These are phyloP conservation scores for Megalonaias nervosa DNA, from an alignment of 1,140 invertebrate genomes.

Conservation along the genomic window DNA sequence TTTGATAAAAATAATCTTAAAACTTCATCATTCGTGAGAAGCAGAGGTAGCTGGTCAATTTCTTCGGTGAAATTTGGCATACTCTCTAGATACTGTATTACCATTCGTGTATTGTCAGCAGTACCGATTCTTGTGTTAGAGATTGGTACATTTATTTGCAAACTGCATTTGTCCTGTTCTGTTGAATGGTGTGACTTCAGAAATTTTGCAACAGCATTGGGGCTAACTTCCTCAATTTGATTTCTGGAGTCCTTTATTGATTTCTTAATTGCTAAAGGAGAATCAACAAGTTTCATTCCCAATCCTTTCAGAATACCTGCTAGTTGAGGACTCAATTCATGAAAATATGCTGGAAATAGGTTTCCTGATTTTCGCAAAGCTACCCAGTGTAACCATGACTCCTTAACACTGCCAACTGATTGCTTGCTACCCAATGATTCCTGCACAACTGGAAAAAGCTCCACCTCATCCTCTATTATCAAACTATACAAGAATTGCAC, in stretches of 20 bases:
- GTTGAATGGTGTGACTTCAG: constrained; percentile 14
- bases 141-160: constrained; percentile 11
- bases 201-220: constrained; percentile 20
- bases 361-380: not conserved
- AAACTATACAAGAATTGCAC: constrained; percentile 1
- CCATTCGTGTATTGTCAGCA: not conserved
- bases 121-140: constrained; percentile 4
- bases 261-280: constrained; percentile 10
- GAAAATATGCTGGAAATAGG: not conserved
- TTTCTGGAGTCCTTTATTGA: constrained; percentile 12
- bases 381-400: not conserved
- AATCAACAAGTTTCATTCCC: constrained; percentile 34
- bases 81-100: not conserved
- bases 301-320: constrained; percentile 17
- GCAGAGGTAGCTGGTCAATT: constrained; percentile 9
- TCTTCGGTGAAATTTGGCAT: not conserved
- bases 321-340: not conserved
- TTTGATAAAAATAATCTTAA: constrained; percentile 1
- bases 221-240: constrained; percentile 2
- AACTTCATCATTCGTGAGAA: constrained; percentile 18
- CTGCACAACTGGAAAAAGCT: not conserved
- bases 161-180: constrained; percentile 4
- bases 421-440: no score
- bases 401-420: no score
- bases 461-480: not conserved